Base-by-base conservation (phyloP, 2,797 vertebrate genomes). In the Gila robusta region DNA sequence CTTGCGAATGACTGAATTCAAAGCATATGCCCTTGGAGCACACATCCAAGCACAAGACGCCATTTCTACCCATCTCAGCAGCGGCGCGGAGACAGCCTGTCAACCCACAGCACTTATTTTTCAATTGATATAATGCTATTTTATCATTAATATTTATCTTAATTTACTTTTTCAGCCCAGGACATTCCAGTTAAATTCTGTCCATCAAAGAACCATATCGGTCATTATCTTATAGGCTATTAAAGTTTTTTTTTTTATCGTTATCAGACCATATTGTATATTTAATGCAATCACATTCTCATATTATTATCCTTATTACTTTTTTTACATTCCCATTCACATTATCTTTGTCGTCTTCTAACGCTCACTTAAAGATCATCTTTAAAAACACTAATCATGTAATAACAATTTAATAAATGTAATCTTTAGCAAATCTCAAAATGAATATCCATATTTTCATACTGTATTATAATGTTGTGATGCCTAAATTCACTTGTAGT, bases 1-100 rank as follows among this genome's bases (percentile, higher is more conserved):
- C 88, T 89, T 79, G 85, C 49, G 17, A 85, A 59, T 88, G 86
- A 73, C 76, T 90, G 87, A 81, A 76, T 76, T 82, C 70, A 56
- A 70, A 87, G 74, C 89, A 76, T 81, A 81, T 87, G 82, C 83
- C 80, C 80, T 81, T 37, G 74, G 79, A 83, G 74, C n/a, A 35
- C 74, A 87, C 82, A 85, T 64, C 47, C 79, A 82, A 84, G 79
- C 82, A 84, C 64, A 78, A 70, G 72, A 54, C n/a, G 7, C 41
- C 56, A 28, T 59, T 6, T 71, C 49, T 56, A 54, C 44, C 32
- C 47, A 71, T 81, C 67, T 79, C 37, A 85, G 37, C 76, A 72
- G 37, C 10, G 11, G 47, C 64, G 47, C 23, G 47, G 35, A 79
- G 74, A 79, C 16, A 16, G 44, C 59, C 44, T 28, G 41, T 32